A percentile compares a stretch with the other conserved stretches of the same genome.
Evolutionary conservation across 2,797 vertebrate species (phyloP).

Genomic region (Myotis findleyi): DNA sequence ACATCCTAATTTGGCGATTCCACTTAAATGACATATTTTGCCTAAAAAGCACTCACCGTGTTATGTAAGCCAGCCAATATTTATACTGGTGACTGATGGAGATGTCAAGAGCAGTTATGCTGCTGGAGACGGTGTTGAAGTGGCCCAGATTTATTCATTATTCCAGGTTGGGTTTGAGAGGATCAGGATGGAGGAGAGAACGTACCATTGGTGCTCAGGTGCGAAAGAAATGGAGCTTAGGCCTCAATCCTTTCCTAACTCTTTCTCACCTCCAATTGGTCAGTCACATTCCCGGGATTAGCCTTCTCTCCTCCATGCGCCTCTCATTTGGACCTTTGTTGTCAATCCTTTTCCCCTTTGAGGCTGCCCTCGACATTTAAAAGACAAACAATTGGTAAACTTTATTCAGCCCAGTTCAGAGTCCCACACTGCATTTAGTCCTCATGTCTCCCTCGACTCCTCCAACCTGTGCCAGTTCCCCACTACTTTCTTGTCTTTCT

Average conservation of each 20-base stretch:
- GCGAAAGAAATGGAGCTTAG: not conserved
- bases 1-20: not conserved
- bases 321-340: not conserved
- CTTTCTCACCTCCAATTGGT: not conserved
- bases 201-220: not conserved
- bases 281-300: not conserved
- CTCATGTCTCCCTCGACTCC: not conserved
- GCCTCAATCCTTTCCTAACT: not conserved
- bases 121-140: not conserved
- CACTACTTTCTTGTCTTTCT: not conserved
- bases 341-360: not conserved
- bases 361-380: not conserved
- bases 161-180: not conserved
- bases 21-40: not conserved
- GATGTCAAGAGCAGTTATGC: not conserved
- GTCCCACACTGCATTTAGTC: rapidly evolving
- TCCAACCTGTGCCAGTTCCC: not conserved
- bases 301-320: not conserved
- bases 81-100: not conserved
- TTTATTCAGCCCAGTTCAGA: not conserved
- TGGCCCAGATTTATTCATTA: not conserved
- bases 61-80: not conserved
- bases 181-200: not conserved
- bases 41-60: not conserved
- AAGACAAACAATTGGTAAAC: not conserved